Base-by-base conservation (phyloP, 2,113 vertebrate species). In the Labrus mixtus region DNA sequence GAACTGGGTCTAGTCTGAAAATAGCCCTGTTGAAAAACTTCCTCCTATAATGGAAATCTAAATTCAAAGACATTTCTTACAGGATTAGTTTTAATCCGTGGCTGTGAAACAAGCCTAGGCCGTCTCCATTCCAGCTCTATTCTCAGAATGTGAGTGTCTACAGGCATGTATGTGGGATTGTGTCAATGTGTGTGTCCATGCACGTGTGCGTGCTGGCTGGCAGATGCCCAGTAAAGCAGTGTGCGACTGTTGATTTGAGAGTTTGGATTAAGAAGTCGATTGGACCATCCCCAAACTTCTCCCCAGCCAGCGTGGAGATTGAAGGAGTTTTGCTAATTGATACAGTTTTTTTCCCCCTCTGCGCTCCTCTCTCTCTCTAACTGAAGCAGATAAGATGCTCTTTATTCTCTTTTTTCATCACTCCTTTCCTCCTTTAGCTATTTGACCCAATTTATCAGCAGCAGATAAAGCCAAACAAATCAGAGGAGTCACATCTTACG, bases 381-480 rank as follows among this genome's bases (percentile, higher is more conserved):
- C 73, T 11, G 60, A 69, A 77, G 58, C 20, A 80, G 73, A 84
- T 73, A 73, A 85, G 62, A 70, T 68, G 59, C 33, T 53, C 67
- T 81, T 83, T 77, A 67, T 81, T 82, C 45, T 75, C 48, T 46
- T 54, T 76, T 68, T 74, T 68, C 78, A 73, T 59, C 71, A n/a
- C 72, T 23, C 63, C 54, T 50, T 80, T 82, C 61, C 70, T 81
- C 46, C 54, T 53, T 83, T 45, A 61, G 59, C 68, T 20, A 68
- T 88, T 92, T 91, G 59, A 90, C 79, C 81, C 74, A 83, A 79
- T 91, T 92, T 82, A 84, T 88, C 78, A 88, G 68, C 57, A 39
- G 51, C 66, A 78, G 90, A 92, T 90, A 78, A 90, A 87, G 70
- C 66, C 62, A 78, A 87, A 84, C 53, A 67, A 84, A 90, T 86